phyloP scores from a whole-genome alignment of 2,888 invertebrate species.

The Andricus quercusramuli region DNA sequence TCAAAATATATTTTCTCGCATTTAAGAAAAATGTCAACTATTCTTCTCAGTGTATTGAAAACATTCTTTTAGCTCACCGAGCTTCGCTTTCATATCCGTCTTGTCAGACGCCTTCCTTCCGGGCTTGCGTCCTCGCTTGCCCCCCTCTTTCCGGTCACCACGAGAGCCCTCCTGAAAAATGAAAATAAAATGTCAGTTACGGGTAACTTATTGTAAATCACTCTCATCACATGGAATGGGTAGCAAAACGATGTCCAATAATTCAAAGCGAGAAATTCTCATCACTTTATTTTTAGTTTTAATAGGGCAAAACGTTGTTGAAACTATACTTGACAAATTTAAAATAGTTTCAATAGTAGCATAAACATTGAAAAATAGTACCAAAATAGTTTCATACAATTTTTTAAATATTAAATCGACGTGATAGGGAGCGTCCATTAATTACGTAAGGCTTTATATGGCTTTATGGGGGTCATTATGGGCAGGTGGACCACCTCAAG shows the following conservation, averaged over 20 bases:
- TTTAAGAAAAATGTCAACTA: conserved; percentile 4
- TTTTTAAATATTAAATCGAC: no score
- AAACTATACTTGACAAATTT: no score
- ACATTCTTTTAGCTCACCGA: conserved; percentile 82
- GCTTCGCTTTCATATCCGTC: conserved; percentile 95
- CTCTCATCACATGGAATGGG: not conserved
- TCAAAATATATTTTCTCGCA: not conserved
- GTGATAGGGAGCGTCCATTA: no score
- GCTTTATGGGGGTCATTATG: no score
- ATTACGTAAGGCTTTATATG: no score
- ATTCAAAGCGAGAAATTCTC: not conserved
- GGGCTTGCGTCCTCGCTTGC: conserved; percentile 93
- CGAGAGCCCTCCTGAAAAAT: conserved; percentile 79
- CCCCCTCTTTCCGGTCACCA: conserved; percentile 88
- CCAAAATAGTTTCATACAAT: no score
- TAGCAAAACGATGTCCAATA: conserved; percentile 26
- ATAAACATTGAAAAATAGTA: no score
- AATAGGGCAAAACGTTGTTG: not conserved
- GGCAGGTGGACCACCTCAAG: no score
- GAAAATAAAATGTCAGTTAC: conserved; percentile 43
- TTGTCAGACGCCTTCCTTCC: conserved; percentile 93
- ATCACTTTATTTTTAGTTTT: not conserved
- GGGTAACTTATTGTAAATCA: not conserved
- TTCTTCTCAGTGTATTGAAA: conserved; percentile 40
- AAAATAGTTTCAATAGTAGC: no score